These are phyloP conservation scores for Lymantria monacha DNA, from an alignment of 2,888 invertebrate species.

Conservation along the genomic window DNA sequence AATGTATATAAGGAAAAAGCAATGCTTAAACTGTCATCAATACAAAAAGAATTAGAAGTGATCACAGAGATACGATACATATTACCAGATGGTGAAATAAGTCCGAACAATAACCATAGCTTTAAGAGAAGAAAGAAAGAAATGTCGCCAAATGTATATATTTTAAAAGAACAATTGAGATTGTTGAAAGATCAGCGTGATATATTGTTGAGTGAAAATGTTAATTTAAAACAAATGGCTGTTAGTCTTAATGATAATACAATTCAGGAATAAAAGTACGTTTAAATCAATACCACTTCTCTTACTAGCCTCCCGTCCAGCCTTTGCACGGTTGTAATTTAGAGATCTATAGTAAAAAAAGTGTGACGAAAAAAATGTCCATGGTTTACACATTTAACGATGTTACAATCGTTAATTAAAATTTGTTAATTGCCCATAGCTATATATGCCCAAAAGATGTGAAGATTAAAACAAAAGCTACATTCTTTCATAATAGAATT, in stretches of 20 bases:
- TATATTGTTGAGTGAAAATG: slow-evolving; percentile 21
- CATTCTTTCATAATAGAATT: no score
- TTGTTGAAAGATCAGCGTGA: slow-evolving; percentile 21
- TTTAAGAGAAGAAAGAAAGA: slow-evolving; percentile 18
- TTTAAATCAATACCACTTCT: neutral
- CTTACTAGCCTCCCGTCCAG: no score
- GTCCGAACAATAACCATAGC: slow-evolving; percentile 28
- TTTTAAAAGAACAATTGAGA: slow-evolving; percentile 28
- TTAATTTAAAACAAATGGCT: slow-evolving; percentile 25
- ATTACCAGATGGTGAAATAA: slow-evolving; percentile 29
- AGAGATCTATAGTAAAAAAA: no score
- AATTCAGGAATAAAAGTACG: neutral
- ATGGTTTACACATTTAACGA: no score
- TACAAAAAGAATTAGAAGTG: slow-evolving; percentile 43
- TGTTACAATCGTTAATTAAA: no score
- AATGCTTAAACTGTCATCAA: slow-evolving; percentile 50
- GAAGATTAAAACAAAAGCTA: no score
- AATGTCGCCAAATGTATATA: slow-evolving; percentile 24
- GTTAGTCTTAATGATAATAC: slow-evolving; percentile 7
- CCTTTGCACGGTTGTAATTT: no score
- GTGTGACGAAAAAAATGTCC: no score
- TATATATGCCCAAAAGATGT: no score
- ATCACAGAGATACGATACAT: slow-evolving; percentile 44
- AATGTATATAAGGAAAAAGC: slow-evolving; percentile 45
- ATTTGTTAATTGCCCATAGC: no score